phyloP scores from a whole-genome alignment of 2,888 invertebrate genomes.

The Orgyia antiqua region DNA sequence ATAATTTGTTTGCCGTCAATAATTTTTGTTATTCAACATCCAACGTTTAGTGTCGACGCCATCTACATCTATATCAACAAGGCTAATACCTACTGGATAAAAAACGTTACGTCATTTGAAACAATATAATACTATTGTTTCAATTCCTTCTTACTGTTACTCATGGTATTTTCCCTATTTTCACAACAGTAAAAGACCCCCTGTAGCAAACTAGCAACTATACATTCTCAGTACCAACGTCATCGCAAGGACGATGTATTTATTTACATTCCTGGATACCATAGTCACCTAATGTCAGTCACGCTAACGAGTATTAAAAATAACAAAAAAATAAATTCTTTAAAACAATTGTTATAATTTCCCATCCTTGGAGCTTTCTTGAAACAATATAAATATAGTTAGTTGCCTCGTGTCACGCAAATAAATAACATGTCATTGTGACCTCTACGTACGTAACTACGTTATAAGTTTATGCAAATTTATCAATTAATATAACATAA shows the following conservation, averaged over 20 bases:
- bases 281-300: slow-evolving; percentile 1
- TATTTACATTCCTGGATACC: background rate
- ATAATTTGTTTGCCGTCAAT: too few relatives aligned
- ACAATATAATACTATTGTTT: too few relatives aligned
- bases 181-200: too few relatives aligned
- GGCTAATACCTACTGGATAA: too few relatives aligned
- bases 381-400: slow-evolving; percentile 13
- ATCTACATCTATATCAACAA: too few relatives aligned
- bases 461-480: slow-evolving; percentile 36
- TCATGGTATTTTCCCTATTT: too few relatives aligned
- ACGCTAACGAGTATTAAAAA: slow-evolving; percentile 4
- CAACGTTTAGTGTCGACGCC: too few relatives aligned
- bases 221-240: too few relatives aligned
- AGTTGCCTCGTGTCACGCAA: slow-evolving; percentile 29
- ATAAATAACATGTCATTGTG: slow-evolving; percentile 17
- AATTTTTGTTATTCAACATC: too few relatives aligned
- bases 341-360: slow-evolving; percentile 10
- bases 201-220: too few relatives aligned
- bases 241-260: background rate
- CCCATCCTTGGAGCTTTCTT: slow-evolving; percentile 28
- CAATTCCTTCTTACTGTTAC: too few relatives aligned
- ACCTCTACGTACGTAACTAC: slow-evolving; percentile 24
- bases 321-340: slow-evolving; percentile 7
- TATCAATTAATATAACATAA: slow-evolving; percentile 23
- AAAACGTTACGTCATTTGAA: too few relatives aligned